phyloP scores from a whole-genome alignment of 1,140 invertebrate genomes.

The Hestina assimilis region DNA sequence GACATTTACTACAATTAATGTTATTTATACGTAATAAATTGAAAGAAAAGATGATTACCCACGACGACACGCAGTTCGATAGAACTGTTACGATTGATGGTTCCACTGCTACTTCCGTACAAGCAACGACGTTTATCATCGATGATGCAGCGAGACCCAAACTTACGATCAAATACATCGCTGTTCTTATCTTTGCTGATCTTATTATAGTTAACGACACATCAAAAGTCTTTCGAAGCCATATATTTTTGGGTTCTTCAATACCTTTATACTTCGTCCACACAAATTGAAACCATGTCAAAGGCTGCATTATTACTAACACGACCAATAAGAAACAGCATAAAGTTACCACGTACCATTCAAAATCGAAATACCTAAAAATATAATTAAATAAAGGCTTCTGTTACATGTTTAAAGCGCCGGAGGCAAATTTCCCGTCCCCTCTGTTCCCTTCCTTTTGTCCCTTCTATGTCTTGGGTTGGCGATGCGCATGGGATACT shows the following conservation, averaged over 20 bases:
- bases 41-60: constrained; percentile 79
- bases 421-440: too few relatives aligned
- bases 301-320: constrained; percentile 78
- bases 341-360: constrained; percentile 74
- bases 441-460: too few relatives aligned
- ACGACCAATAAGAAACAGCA: constrained; percentile 70
- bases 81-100: constrained; percentile 40
- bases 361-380: constrained; percentile 68
- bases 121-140: constrained; percentile 80
- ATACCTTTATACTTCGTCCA: constrained; percentile 79
- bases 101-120: constrained; percentile 45
- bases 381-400: constrained; percentile 21
- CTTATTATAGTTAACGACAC: constrained; percentile 79
- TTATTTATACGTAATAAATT: constrained; percentile 4
- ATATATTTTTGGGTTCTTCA: constrained; percentile 61
- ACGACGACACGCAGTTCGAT: constrained; percentile 80
- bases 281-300: constrained; percentile 83
- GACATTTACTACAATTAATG: neutral
- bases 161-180: constrained; percentile 83
- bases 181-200: constrained; percentile 80
- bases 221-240: constrained; percentile 69
- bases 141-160: constrained; percentile 81
- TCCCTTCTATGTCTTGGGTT: too few relatives aligned
- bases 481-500: too few relatives aligned
- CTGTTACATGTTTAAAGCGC: neutral